phyloP scores from a whole-genome alignment of 2,888 invertebrate genomes.

The Pammene fasciana region DNA sequence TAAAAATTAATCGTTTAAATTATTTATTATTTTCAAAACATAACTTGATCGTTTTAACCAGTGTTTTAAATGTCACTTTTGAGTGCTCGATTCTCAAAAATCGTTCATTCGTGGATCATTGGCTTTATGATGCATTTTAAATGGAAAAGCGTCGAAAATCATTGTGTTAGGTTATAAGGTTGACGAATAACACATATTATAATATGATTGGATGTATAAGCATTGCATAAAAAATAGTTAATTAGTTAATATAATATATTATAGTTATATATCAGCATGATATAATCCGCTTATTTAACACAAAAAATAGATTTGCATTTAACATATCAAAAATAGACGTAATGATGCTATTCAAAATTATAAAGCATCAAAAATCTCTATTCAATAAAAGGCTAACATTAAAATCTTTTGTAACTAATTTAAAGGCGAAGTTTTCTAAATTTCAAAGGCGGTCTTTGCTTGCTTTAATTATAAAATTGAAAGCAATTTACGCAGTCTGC shows the following conservation, averaged over 20 bases:
- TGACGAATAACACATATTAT: too few species aligned
- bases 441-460: constrained; percentile 30
- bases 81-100: too few species aligned
- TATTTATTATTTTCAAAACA: too few species aligned
- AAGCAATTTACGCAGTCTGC: constrained; percentile 34
- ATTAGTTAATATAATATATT: too few species aligned
- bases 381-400: constrained; percentile 13
- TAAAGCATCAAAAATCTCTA: neutral
- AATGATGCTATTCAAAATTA: neutral
- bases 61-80: too few species aligned
- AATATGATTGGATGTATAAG: too few species aligned
- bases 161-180: neutral
- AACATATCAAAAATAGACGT: neutral
- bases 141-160: neutral
- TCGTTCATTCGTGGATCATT: too few species aligned
- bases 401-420: constrained; percentile 17
- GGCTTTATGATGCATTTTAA: neutral
- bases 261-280: too few species aligned
- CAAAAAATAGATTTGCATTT: neutral
- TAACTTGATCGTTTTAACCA: too few species aligned
- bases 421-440: constrained; percentile 13
- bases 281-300: neutral
- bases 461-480: constrained; percentile 37
- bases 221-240: too few species aligned
- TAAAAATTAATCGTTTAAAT: too few species aligned